Base-by-base conservation (phyloP, 2,888 invertebrate species). In the Protophormia terraenovae region DNA sequence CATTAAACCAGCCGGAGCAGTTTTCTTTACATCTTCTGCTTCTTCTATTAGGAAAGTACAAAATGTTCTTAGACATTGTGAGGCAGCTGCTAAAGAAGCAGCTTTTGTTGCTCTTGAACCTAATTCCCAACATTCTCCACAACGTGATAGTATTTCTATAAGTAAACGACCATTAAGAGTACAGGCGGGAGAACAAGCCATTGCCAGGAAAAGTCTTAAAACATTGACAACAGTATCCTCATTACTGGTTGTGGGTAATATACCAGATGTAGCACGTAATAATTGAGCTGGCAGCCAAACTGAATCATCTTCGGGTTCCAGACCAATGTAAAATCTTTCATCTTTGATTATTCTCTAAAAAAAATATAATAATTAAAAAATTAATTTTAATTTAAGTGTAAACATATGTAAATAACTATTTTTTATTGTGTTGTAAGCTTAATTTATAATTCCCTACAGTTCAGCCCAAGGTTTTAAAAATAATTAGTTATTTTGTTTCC, bases 201-300 rank as follows among this genome's bases (percentile, higher is more conserved):
- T 95, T 88, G 97, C 97, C 62, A 98, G 93, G 88, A 98, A 95
- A 88, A 98, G 95, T 64, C 95, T 94, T 88, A 96, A 93, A 16
- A 91, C 89, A 88, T 93, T 92, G 89, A 97, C 97, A 92, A 98
- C 98, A 0, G 97, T 96, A 87, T 98, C 98, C 89, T 98, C 98
- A 76, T 89, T 92, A 87, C 90, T 96, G 93, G 90, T 97, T 95
- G 87, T 95, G 1, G 92, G 91, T 76, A 91, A 87, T 60, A 93
- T 91, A 22, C 92, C 90, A 50, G 96, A 95, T 73, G 98, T 97
- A 1, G 98, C 96, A 87, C 96, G 95, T 45, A 98, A 94, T 78
- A 98, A 94, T 93, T 98, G 98, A 2, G 97, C 96, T 5, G 98
- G 98, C 90, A 98, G 94, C 98, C 98, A 98, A 60, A 97, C 94